These are phyloP conservation scores for Coluber constrictor DNA, from an alignment of 2,797 vertebrate genomes.

Conservation along the genomic window DNA sequence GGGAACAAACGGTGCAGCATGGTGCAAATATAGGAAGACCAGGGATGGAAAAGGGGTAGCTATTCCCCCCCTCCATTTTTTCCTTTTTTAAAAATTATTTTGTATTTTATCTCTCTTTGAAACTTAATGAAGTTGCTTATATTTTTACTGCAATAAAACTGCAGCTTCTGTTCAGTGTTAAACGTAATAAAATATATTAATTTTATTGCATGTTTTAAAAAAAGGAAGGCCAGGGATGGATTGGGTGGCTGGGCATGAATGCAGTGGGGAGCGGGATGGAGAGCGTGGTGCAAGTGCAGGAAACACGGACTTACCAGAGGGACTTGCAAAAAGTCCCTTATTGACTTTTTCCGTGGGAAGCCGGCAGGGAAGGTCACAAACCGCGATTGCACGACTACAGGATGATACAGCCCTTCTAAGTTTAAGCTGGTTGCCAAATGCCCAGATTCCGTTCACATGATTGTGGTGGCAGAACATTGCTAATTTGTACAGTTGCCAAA, in stretches of 20 bases:
- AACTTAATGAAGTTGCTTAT: not conserved
- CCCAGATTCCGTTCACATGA: not conserved
- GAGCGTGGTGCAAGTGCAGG: not conserved
- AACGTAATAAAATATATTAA: not conserved
- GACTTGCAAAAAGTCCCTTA: not conserved
- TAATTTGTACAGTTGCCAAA: not conserved
- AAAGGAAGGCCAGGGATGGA: not conserved
- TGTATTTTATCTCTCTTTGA: not conserved
- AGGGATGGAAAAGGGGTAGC: not conserved
- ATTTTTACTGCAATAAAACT: not conserved
- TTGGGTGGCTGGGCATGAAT: not conserved
- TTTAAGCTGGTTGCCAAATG: not conserved
- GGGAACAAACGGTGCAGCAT: not conserved
- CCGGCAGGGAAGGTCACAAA: not conserved
- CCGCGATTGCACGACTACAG: not conserved
- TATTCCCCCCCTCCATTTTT: not conserved
- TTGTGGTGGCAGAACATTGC: not conserved
- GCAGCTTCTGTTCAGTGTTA: not conserved
- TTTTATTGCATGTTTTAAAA: not conserved
- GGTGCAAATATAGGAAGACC: not conserved
- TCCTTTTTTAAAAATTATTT: not conserved
- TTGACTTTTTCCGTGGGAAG: not conserved
- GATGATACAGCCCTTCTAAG: not conserved
- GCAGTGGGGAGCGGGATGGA: not conserved
- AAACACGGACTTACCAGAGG: not conserved